Base-by-base conservation (phyloP, 2,113 vertebrate species). In the Rhynchopsitta pachyrhyncha region DNA sequence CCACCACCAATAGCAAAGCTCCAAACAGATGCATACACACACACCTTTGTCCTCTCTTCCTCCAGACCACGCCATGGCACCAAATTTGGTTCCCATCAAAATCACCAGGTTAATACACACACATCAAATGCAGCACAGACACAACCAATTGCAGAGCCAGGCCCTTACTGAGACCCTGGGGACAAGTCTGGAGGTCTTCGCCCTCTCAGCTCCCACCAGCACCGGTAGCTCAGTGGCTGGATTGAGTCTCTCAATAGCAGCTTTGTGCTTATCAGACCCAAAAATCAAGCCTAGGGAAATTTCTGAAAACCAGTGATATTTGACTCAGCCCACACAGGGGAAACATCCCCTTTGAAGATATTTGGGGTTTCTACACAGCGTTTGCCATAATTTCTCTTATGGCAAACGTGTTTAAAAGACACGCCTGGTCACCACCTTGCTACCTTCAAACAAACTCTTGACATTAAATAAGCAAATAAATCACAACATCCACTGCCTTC, bases 271-370 rank as follows among this genome's bases (percentile, higher is more conserved):
- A 91, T 92, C 96, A 82, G 62, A 59, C 77, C 23, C 70, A 87
- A 94, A 94, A 86, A 95, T 93, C 91, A 92, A 94, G 83, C 78
- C 86, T 41, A 93, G 87, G 91, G 96, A 96, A 94, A 97, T 96
- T 96, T 97, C 83, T 96, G 41, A 95, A 97, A 97, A 92, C 77
- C 95, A 96, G 86, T 63, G 91, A 96, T 97, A 95, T 96, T 96
- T 94, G 86, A 96, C 88, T 96, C 96, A 95, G 46, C 96, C 96
- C 91, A 96, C 96, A 94, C 81, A 95, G 49, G 91, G 88, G 91
- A 96, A 97, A 92, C 15, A 76, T 91, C 70, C 33, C 37, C 91
- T 96, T 96, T 96, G 96, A 96, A 96, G 96, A 96, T 86, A 96
- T 95, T 85, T 92, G 77, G 96, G 93, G 93, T 96, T 96, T 94